These are phyloP conservation scores for Palaemon carinicauda DNA, from an alignment of 1,140 invertebrate genomes.

Conservation along the genomic window DNA sequence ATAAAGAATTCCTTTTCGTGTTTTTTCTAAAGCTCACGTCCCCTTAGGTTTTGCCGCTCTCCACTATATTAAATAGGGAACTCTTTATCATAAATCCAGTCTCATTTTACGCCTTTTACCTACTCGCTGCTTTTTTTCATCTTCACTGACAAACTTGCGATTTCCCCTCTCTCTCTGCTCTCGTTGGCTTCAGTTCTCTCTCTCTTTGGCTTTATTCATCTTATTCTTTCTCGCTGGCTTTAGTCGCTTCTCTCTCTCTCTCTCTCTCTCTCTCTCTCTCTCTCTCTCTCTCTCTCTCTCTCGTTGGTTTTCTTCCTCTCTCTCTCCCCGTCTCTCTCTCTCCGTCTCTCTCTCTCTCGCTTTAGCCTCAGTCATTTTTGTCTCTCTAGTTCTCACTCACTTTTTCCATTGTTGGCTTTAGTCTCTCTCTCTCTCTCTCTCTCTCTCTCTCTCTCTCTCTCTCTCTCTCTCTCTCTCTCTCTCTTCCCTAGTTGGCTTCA, in stretches of 20 bases:
- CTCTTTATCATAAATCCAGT: not conserved
- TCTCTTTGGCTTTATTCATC: not conserved
- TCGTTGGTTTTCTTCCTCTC: not conserved
- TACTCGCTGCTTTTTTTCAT: not conserved
- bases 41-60: too few relatives aligned
- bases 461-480: not conserved
- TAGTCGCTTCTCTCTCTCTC: not conserved
- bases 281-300: not conserved
- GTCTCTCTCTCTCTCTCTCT: not conserved
- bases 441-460: too few relatives aligned
- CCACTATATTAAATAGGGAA: too few relatives aligned
- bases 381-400: not conserved
- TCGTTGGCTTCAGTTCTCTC: not conserved
- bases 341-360: not conserved
- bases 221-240: not conserved
- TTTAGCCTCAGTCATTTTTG: too few relatives aligned
- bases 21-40: too few relatives aligned
- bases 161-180: not conserved
- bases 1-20: too few relatives aligned
- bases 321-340: not conserved
- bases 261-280: not conserved
- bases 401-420: too few relatives aligned
- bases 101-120: too few relatives aligned
- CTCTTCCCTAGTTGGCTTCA: not conserved
- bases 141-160: not conserved